Conservation (phyloP, 2,888 invertebrate genomes). For the Drosophila nigricruria region DNA sequence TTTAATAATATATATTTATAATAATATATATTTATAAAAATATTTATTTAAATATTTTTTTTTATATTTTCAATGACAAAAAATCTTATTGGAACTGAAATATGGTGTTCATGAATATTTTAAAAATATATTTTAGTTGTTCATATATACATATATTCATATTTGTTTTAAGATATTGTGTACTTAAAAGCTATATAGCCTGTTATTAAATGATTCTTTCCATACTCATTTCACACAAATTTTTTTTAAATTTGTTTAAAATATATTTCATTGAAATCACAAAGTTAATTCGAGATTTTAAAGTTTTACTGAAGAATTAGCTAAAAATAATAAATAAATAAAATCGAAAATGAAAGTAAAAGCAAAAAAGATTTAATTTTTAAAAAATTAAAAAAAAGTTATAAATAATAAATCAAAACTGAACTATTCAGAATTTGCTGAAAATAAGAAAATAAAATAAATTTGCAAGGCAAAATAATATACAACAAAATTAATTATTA, state of each 20-base stretch:
- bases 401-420: too few species aligned
- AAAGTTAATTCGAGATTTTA: not conserved
- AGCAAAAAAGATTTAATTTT: not conserved
- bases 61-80: too few species aligned
- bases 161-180: not conserved
- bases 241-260: not conserved
- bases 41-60: too few species aligned
- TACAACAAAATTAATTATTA: not conserved
- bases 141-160: not conserved
- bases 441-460: too few species aligned
- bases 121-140: not conserved
- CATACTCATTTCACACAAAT: too few species aligned
- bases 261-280: not conserved
- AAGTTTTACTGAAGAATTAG: not conserved
- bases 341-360: not conserved
- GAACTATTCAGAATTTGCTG: not conserved
- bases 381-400: not conserved
- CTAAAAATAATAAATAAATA: not conserved
- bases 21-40: not conserved
- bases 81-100: not conserved
- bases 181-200: too few species aligned
- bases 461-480: too few species aligned
- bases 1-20: not conserved
- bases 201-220: not conserved
- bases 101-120: too few species aligned